Conservation (phyloP, 2,113 vertebrate species). For the Syngnathus typhle region DNA sequence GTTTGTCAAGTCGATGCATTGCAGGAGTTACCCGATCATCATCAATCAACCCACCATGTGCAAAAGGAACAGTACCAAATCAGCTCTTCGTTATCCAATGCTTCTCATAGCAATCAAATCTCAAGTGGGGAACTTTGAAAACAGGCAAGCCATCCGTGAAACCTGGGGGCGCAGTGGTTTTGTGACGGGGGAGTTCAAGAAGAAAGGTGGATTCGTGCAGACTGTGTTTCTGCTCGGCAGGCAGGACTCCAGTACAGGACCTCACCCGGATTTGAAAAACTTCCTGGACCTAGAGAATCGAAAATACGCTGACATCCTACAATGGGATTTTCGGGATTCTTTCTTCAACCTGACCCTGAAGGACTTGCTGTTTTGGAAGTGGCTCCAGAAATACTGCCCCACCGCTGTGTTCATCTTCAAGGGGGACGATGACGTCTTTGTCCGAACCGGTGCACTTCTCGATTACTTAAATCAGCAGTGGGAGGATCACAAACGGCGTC, state of each 20-base stretch:
- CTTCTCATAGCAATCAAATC: conserved; percentile 75
- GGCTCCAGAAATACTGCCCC: conserved; percentile 66
- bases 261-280: conserved; percentile 61
- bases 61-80: conserved; percentile 15
- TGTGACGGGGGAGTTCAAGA: conserved; percentile 37
- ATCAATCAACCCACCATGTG: conserved; percentile 67
- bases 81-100: conserved; percentile 36
- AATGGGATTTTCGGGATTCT: conserved; percentile 75
- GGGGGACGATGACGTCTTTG: conserved; percentile 76
- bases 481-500: conserved; percentile 42
- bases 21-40: conserved; percentile 65
- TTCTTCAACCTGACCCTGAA: conserved; percentile 78
- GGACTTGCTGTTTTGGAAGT: conserved; percentile 74
- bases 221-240: conserved; percentile 72
- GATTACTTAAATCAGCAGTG: conserved; percentile 57
- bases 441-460: conserved; percentile 66
- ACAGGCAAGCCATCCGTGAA: conserved; percentile 76
- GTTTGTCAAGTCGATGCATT: conserved; percentile 73
- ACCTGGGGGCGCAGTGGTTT: conserved; percentile 70
- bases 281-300: conserved; percentile 67
- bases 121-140: conserved; percentile 73
- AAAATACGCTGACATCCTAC: conserved; percentile 67
- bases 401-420: conserved; percentile 69
- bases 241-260: conserved; percentile 64
- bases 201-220: conserved; percentile 46